phyloP scores from a whole-genome alignment of 2,888 invertebrate species.

The Heliconius charithonia region DNA sequence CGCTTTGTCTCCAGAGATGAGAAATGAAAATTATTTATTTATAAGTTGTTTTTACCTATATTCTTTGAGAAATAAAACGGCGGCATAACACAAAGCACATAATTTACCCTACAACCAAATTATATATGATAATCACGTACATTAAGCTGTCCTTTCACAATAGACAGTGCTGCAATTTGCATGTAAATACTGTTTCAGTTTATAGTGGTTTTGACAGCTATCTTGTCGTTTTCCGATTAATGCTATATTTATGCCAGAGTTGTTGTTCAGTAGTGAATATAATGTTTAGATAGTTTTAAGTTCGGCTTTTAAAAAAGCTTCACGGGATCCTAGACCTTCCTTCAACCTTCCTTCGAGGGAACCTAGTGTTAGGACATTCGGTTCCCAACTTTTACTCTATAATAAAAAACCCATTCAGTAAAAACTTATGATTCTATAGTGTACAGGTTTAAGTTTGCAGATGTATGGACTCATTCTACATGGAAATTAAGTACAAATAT shows the following conservation, averaged over 20 bases:
- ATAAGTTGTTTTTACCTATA: too few relatives aligned
- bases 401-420: too few relatives aligned
- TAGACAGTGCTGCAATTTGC: constrained; percentile 12
- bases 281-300: background rate
- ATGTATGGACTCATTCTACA: too few relatives aligned
- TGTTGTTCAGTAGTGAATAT: background rate
- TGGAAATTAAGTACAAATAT: too few relatives aligned
- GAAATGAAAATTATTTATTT: background rate
- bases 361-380: background rate
- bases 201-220: constrained; percentile 5
- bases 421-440: too few relatives aligned
- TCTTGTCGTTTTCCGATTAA: background rate
- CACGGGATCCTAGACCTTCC: background rate
- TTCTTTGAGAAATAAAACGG: background rate
- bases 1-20: background rate
- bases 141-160: constrained; percentile 11
- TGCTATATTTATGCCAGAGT: background rate
- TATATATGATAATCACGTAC: background rate
- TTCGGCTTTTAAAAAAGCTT: background rate
- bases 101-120: background rate
- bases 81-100: too few relatives aligned
- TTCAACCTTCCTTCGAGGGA: too few relatives aligned
- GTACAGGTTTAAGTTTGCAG: too few relatives aligned
- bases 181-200: background rate
- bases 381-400: too few relatives aligned